Evolutionary conservation across 2,888 invertebrate genomes (phyloP).

Genomic region (Steinernema hermaphroditum): DNA sequence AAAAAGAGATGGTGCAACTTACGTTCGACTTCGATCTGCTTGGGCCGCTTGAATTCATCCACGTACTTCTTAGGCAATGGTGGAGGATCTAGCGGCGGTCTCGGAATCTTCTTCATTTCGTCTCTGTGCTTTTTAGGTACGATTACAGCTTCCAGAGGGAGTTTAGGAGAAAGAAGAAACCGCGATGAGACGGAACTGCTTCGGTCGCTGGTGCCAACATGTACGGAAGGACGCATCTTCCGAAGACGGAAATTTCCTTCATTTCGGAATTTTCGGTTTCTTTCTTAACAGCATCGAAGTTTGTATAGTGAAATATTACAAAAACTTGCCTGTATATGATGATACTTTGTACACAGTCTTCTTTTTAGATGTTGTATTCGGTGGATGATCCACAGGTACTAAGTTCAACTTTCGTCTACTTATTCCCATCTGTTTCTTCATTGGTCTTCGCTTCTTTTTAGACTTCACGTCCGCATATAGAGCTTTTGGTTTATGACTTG

Average conservation of each 20-base stretch:
- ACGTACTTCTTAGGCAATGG: no score
- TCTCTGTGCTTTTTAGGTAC: no score
- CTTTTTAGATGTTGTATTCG: neutral
- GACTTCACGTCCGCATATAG: neutral
- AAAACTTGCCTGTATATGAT: neutral
- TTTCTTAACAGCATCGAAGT: neutral
- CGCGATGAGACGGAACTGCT: neutral
- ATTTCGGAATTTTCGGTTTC: neutral
- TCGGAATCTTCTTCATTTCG: no score
- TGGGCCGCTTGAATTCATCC: neutral
- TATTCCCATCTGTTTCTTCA: neutral
- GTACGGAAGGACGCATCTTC: neutral
- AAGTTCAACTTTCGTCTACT: neutral
- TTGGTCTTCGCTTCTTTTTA: neutral
- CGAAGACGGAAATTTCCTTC: neutral
- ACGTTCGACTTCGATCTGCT: conserved; percentile 1
- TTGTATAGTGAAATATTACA: neutral
- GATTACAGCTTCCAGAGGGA: neutral
- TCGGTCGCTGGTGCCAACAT: neutral
- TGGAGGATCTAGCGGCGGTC: no score
- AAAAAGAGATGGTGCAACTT: neutral
- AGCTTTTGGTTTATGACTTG: neutral
- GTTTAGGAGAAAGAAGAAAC: neutral
- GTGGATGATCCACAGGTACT: neutral
- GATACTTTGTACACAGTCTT: neutral